A percentile compares a stretch with the other conserved stretches of the same genome.
phyloP scores from a whole-genome alignment of 2,888 invertebrate species.

The Lasioglossum villosulum region DNA sequence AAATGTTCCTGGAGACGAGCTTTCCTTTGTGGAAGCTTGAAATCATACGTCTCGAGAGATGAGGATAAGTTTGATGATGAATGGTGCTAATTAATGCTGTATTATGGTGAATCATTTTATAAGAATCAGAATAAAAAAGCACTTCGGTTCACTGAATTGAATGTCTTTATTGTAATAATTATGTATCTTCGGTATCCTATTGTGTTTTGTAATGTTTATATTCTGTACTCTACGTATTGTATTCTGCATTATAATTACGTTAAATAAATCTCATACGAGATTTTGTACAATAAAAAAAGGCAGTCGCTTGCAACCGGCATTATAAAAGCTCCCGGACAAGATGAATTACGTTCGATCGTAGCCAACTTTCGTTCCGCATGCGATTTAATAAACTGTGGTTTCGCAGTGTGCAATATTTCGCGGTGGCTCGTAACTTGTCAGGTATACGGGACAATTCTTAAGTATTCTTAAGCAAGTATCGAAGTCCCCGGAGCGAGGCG shows the following conservation, averaged over 20 bases:
- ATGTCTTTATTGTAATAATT: too few relatives aligned
- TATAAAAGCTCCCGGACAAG: not conserved
- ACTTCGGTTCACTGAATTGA: too few relatives aligned
- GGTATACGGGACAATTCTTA: conserved; percentile 18
- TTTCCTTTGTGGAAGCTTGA: not conserved
- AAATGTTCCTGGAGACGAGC: not conserved
- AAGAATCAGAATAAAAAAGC: too few relatives aligned
- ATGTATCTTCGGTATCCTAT: too few relatives aligned
- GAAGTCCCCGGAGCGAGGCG: conserved; percentile 8
- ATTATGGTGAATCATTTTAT: too few relatives aligned
- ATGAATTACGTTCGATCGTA: not conserved
- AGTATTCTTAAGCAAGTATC: conserved; percentile 15
- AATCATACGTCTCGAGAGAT: not conserved
- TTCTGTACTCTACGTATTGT: too few relatives aligned
- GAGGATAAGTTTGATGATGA: not conserved
- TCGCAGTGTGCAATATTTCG: not conserved
- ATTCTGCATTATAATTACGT: too few relatives aligned
- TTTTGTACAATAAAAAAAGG: too few relatives aligned
- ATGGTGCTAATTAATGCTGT: too few relatives aligned
- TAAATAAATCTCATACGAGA: too few relatives aligned
- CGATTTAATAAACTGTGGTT: conserved; percentile 8
- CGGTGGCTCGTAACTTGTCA: not conserved
- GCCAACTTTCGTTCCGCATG: not conserved
- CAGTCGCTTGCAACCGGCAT: not conserved
- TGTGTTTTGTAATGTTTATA: too few relatives aligned